phyloP scores from a whole-genome alignment of 2,888 invertebrate species.

The Margaritifera margaritifera region DNA sequence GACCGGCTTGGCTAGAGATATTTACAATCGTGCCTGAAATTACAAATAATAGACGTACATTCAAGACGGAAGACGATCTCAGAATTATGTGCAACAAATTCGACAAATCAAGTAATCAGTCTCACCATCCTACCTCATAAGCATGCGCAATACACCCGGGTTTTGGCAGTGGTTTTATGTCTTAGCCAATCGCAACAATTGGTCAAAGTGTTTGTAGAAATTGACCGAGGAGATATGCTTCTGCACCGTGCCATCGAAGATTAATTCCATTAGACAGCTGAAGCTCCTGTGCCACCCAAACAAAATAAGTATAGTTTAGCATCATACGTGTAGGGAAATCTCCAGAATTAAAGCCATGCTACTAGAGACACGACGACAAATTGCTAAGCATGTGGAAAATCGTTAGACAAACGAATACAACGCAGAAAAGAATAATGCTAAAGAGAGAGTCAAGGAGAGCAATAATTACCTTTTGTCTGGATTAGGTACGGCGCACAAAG shows the following conservation, averaged over 20 bases:
- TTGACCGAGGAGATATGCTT: too few species aligned
- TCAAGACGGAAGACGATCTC: neutral
- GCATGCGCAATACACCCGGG: neutral
- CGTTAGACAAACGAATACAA: too few species aligned
- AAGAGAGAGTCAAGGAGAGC: neutral
- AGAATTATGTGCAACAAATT: too few species aligned
- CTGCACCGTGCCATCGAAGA: neutral
- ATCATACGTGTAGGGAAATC: too few species aligned
- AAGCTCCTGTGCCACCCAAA: neutral
- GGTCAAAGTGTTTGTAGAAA: too few species aligned
- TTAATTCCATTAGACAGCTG: neutral
- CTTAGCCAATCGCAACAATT: too few species aligned
- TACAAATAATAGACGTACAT: slow-evolving; percentile 1
- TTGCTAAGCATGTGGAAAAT: too few species aligned
- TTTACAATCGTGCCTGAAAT: slow-evolving; percentile 36
- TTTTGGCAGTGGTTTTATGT: neutral
- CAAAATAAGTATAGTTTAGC: too few species aligned
- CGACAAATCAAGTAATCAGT: neutral
- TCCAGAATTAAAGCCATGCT: too few species aligned
- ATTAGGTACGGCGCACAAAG: slow-evolving; percentile 34
- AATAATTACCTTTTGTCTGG: slow-evolving; percentile 31
- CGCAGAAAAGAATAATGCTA: neutral
- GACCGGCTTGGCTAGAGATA: slow-evolving; percentile 37
- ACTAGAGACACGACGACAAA: too few species aligned
- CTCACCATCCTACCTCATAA: neutral